Base-by-base conservation (phyloP, 2,797 vertebrate species). In the Rhabdomys pumilio region DNA sequence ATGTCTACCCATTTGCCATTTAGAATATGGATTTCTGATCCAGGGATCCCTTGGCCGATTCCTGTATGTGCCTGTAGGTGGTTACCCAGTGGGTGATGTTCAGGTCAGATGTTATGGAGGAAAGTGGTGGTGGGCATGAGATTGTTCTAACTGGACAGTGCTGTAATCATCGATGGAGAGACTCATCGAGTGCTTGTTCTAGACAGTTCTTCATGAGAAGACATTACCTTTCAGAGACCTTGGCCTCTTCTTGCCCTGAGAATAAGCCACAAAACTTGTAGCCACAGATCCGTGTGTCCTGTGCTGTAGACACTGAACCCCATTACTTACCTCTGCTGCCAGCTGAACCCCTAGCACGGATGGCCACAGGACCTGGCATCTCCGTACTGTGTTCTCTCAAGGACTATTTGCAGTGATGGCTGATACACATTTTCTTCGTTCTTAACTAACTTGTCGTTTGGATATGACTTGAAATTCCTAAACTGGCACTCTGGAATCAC, bases 191-290 rank as follows among this genome's bases (percentile, higher is more conserved):
- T 34, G 20, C 77, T 65, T 80, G 41, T 93, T 57, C n/a, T 86
- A 2, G 76, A 38, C 41, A 34, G n/a, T 88, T 87, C 11, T 81
- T 90, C 65, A 65, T 86, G 24, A 90, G 67, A 95, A 92, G 14
- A 26, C 67, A 14, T 57, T 61, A 19, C 91, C 44, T 93, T 96
- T 53, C 90, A 90, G 77, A 89, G 77, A 72, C 31, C 20, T 69
- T 91, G 75, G 41, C 69, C 67, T 91, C 59, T 12, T 80, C 1
- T 34, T 19, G 6, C 53, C 73, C 53, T 61, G n/a, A 93, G 41
- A 95, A 75, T 76, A 38, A 76, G 4, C 76, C 63, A 59, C 69
- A 69, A 75, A 77, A 89, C 44, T 83, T 95, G 61, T 34, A 85
- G n/a, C 41, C 20, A 92, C n/a, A 47, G 29, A 83, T 89, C 13